These are phyloP conservation scores for Melanostoma scalare DNA, from an alignment of 2,888 invertebrate species.

Conservation along the genomic window DNA sequence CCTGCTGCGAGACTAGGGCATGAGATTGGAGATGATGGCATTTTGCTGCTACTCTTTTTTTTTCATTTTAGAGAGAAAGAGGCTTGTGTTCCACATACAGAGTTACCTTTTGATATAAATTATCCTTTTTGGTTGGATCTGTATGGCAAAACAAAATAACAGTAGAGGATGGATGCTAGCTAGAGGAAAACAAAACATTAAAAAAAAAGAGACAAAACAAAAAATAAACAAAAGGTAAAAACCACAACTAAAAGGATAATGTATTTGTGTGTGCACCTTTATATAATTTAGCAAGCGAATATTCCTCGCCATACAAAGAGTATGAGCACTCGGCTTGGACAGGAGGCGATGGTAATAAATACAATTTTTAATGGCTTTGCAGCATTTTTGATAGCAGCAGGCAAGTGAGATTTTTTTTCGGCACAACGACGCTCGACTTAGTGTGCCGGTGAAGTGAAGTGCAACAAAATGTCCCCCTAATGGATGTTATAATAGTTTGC, in stretches of 20 bases:
- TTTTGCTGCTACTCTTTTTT: conserved; percentile 1
- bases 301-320: conserved; percentile 33
- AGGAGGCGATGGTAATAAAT: conserved; percentile 75
- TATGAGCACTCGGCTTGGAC: conserved; percentile 47
- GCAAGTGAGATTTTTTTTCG: conserved; percentile 18
- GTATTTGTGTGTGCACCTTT: conserved; percentile 68
- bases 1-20: conserved; percentile 6
- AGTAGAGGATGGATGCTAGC: conserved; percentile 51
- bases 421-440: neutral
- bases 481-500: conserved; percentile 68
- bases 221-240: conserved; percentile 19
- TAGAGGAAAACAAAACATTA: neutral
- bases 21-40: conserved; percentile 33
- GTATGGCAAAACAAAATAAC: conserved; percentile 49
- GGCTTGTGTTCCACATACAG: conserved; percentile 39
- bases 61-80: conserved; percentile 36
- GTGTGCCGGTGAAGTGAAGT: conserved; percentile 64
- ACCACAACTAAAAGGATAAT: conserved; percentile 69
- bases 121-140: conserved; percentile 66
- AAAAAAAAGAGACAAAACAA: conserved; percentile 21
- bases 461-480: conserved; percentile 66
- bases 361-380: conserved; percentile 78
- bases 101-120: conserved; percentile 63
- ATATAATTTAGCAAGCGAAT: conserved; percentile 65
- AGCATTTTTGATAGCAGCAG: conserved; percentile 75